Conservation (phyloP, 1,140 invertebrate genomes). For the Neodiprion lecontei region DNA sequence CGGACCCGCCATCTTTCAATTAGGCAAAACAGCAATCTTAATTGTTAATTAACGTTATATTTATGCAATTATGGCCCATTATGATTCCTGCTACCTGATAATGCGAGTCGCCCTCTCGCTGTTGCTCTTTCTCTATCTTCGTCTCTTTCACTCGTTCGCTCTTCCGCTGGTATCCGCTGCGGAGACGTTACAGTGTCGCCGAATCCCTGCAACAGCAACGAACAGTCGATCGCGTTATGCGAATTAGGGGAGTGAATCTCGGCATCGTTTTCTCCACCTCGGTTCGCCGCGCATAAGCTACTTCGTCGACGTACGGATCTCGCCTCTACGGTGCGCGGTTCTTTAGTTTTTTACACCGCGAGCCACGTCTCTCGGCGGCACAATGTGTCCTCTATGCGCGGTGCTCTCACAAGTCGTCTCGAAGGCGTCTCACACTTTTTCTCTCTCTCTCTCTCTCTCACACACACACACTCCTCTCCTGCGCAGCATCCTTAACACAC, state of each 20-base stretch:
- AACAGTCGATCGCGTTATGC: slow-evolving; percentile 48
- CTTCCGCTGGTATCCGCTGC: too few species aligned
- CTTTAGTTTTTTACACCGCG: background rate
- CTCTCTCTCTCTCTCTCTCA: too few species aligned
- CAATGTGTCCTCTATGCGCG: slow-evolving; percentile 26
- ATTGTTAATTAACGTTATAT: slow-evolving; percentile 57
- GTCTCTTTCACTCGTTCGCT: background rate
- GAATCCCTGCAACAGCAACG: background rate
- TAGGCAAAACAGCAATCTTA: slow-evolving; percentile 50
- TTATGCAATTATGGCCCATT: slow-evolving; percentile 53
- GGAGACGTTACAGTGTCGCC: slow-evolving; percentile 29
- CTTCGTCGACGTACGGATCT: too few species aligned
- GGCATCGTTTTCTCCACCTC: slow-evolving; percentile 31
- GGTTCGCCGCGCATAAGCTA: background rate
- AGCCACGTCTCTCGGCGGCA: background rate
- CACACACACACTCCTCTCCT: too few species aligned
- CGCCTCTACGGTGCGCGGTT: slow-evolving; percentile 33
- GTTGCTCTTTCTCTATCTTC: background rate
- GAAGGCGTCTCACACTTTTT: background rate
- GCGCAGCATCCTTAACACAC: too few species aligned
- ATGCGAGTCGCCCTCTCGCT: slow-evolving; percentile 19
- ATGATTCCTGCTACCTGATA: slow-evolving; percentile 43
- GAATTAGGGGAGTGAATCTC: background rate
- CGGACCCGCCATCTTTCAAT: slow-evolving; percentile 42
- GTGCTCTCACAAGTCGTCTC: background rate